Conservation (phyloP, 2,113 vertebrate genomes). For the Collichthys lucidus region DNA sequence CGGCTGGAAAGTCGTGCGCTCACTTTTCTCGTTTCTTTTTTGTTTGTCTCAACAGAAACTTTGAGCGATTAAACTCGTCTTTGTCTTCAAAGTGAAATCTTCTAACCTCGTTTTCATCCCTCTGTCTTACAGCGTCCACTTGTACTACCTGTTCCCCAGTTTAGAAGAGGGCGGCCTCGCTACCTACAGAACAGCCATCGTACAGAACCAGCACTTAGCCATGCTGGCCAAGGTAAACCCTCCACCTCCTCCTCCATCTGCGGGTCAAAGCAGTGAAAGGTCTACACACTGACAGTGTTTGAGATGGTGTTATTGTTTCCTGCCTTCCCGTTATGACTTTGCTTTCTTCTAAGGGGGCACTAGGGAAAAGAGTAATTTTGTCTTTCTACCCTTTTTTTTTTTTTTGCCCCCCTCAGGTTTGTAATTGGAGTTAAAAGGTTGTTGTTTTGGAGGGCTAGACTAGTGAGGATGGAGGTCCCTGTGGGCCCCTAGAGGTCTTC, state of each 20-base stretch:
- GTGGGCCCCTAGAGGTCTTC: conserved; percentile 64
- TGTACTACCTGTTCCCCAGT: conserved; percentile 96
- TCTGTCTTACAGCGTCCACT: conserved; percentile 88
- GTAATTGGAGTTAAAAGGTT: conserved; percentile 80
- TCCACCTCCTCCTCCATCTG: neutral
- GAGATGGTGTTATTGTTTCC: conserved; percentile 53
- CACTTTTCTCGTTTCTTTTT: neutral
- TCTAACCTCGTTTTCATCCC: conserved; percentile 3
- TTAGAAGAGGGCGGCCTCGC: conserved; percentile 97
- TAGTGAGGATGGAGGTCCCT: conserved; percentile 50
- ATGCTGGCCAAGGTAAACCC: conserved; percentile 95
- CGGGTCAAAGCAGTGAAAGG: conserved; percentile 28
- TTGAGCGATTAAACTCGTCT: neutral
- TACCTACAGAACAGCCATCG: conserved; percentile 97
- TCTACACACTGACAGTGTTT: conserved; percentile 36
- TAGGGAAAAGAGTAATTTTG: conserved; percentile 61
- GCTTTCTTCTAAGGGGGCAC: conserved; percentile 54
- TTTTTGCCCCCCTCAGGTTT: conserved; percentile 53
- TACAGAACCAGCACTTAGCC: conserved; percentile 98
- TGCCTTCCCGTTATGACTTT: conserved; percentile 44
- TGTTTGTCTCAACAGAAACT: neutral
- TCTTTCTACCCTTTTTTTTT: conserved; percentile 40
- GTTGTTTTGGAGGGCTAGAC: conserved; percentile 67
- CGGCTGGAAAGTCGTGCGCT: neutral
- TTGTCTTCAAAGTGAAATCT: neutral